Evolutionary conservation across 2,113 vertebrate genomes (phyloP).

Genomic region (Zosterops hypoxanthus): DNA sequence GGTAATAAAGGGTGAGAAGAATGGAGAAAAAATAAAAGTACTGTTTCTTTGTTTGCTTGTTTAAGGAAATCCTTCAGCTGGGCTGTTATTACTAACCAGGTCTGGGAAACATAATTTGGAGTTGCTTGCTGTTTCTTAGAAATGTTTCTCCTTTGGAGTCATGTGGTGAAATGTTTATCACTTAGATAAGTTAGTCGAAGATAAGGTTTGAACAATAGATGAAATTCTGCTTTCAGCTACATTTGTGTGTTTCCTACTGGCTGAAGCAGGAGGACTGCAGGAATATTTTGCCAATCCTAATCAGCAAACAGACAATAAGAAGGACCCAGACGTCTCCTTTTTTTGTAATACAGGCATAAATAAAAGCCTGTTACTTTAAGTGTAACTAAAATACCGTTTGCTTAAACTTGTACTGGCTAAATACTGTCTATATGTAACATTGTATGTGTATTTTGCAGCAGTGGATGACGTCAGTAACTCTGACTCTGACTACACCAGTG

Average conservation of each 20-base stretch:
- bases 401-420: neutral
- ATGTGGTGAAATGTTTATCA: slow-evolving; percentile 59
- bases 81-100: slow-evolving; percentile 29
- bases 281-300: slow-evolving; percentile 43
- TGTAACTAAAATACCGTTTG: neutral
- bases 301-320: slow-evolving; percentile 35
- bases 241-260: slow-evolving; percentile 40
- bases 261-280: slow-evolving; percentile 4
- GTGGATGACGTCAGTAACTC: slow-evolving; percentile 47
- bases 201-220: slow-evolving; percentile 62
- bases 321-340: neutral
- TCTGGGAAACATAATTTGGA: slow-evolving; percentile 58
- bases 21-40: slow-evolving; percentile 16
- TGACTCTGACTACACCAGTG: slow-evolving; percentile 15
- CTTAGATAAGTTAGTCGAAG: slow-evolving; percentile 51
- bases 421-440: neutral
- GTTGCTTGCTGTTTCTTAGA: slow-evolving; percentile 51
- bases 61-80: slow-evolving; percentile 53
- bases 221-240: slow-evolving; percentile 56
- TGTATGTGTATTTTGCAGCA: slow-evolving; percentile 56
- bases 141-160: slow-evolving; percentile 52
- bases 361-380: neutral
- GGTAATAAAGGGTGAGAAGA: slow-evolving; percentile 22
- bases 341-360: neutral
- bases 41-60: slow-evolving; percentile 41